phyloP scores from a whole-genome alignment of 1,140 invertebrate species.

The Bombus impatiens region DNA sequence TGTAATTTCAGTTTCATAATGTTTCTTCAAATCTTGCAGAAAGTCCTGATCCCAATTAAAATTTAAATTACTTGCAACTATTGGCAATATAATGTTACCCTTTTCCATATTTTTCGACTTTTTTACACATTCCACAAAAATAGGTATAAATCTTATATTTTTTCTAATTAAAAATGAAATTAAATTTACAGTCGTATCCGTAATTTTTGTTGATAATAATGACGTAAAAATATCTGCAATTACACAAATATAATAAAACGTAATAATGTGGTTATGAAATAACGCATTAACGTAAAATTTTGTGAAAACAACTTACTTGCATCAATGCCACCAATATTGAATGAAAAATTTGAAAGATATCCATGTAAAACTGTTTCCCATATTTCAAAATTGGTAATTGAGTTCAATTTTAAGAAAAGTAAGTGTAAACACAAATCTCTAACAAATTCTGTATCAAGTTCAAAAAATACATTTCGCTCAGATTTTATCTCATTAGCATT shows the following conservation, averaged over 20 bases:
- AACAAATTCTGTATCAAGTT: constrained; percentile 62
- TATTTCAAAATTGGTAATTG: constrained; percentile 77
- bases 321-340: constrained; percentile 81
- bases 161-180: constrained; percentile 69
- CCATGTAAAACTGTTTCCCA: constrained; percentile 82
- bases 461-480: constrained; percentile 22
- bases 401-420: constrained; percentile 61
- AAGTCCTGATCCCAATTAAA: constrained; percentile 72
- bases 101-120: constrained; percentile 64
- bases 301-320: constrained; percentile 64
- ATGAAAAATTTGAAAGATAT: constrained; percentile 85
- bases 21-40: constrained; percentile 67
- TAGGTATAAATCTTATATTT: constrained; percentile 67
- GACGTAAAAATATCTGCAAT: constrained; percentile 69
- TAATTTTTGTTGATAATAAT: constrained; percentile 67
- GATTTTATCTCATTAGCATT: constrained; percentile 19
- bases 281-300: constrained; percentile 9
- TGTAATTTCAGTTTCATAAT: constrained; percentile 69
- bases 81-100: constrained; percentile 70
- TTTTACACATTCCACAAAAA: constrained; percentile 66
- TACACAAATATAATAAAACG: not conserved
- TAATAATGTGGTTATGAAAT: not conserved
- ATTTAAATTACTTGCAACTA: constrained; percentile 72
- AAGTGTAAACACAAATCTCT: constrained; percentile 64
- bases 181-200: constrained; percentile 64